Conservation (phyloP, 2,888 invertebrate genomes). For the Acrobeloides nanus region DNA sequence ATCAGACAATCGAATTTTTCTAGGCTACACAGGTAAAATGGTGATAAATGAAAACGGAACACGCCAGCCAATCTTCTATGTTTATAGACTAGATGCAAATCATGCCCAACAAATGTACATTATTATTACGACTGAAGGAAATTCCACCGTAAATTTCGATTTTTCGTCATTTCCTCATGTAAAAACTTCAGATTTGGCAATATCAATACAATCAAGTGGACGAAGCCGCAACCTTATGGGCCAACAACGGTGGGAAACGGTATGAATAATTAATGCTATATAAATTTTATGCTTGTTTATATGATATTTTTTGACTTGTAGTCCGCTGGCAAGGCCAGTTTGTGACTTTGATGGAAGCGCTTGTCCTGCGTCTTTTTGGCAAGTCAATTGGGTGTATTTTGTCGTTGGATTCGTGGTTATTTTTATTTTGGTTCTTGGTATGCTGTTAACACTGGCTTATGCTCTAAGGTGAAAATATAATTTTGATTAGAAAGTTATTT, state of each 20-base stretch:
- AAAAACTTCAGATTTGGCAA: too few relatives aligned
- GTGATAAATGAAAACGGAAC: slow-evolving; percentile 16
- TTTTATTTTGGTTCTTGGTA: slow-evolving; percentile 6
- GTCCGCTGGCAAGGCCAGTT: slow-evolving; percentile 18
- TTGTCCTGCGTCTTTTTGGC: slow-evolving; percentile 21
- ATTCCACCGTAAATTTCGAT: too few relatives aligned
- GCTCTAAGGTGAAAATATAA: slow-evolving; percentile 10
- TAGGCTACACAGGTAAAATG: slow-evolving; percentile 17
- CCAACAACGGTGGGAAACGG: slow-evolving; percentile 8
- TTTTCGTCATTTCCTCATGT: too few relatives aligned
- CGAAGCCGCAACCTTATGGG: slow-evolving; percentile 7
- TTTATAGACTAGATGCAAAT: slow-evolving; percentile 3
- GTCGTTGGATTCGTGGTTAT: slow-evolving; percentile 10
- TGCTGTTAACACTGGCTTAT: slow-evolving; percentile 10
- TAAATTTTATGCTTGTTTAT: too few relatives aligned
- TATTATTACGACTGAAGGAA: too few relatives aligned
- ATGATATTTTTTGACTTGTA: background rate
- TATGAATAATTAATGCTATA: too few relatives aligned
- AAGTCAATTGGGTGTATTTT: slow-evolving; percentile 6
- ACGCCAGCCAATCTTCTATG: slow-evolving; percentile 9
- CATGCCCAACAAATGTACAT: too few relatives aligned
- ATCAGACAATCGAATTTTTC: too few relatives aligned
- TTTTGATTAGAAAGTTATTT: background rate
- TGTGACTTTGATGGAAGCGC: slow-evolving; percentile 28
- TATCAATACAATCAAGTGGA: too few relatives aligned